Evolutionary conservation across 2,797 vertebrate genomes (phyloP).

Genomic region (Zalophus californianus): DNA sequence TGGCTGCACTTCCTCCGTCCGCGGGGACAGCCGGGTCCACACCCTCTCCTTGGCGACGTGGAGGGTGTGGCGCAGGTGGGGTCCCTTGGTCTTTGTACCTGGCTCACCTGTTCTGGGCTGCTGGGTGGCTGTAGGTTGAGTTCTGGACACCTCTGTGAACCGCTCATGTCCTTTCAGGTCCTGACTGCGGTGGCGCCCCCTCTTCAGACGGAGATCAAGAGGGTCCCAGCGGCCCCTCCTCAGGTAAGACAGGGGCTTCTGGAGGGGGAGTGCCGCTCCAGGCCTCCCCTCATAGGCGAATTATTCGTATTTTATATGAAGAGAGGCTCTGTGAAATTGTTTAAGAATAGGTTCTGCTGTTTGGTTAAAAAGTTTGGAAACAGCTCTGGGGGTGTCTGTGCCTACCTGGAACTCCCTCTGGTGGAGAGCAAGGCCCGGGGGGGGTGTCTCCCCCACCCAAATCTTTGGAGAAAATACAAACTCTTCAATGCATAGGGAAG

Average conservation of each 20-base stretch:
- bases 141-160: slow-evolving; percentile 29
- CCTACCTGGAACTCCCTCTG: neutral
- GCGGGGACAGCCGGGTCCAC: neutral
- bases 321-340: neutral
- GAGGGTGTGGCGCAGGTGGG: slow-evolving; percentile 70
- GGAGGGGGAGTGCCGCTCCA: neutral
- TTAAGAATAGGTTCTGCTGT: slow-evolving; percentile 48
- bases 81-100: slow-evolving; percentile 54
- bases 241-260: slow-evolving; percentile 67
- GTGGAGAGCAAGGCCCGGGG: neutral
- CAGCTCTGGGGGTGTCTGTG: neutral
- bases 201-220: slow-evolving; percentile 10
- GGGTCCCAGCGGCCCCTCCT: neutral
- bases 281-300: neutral
- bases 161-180: slow-evolving; percentile 63
- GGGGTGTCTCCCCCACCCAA: neutral
- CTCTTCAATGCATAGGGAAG: neutral
- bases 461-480: neutral
- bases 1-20: neutral
- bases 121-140: neutral
- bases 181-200: neutral
- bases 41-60: slow-evolving; percentile 20
- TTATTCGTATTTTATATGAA: neutral
- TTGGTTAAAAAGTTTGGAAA: slow-evolving; percentile 36
- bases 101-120: slow-evolving; percentile 37